These are phyloP conservation scores for Drosophila neoperkinsi DNA, from an alignment of 2,888 invertebrate genomes.

Conservation along the genomic window DNA sequence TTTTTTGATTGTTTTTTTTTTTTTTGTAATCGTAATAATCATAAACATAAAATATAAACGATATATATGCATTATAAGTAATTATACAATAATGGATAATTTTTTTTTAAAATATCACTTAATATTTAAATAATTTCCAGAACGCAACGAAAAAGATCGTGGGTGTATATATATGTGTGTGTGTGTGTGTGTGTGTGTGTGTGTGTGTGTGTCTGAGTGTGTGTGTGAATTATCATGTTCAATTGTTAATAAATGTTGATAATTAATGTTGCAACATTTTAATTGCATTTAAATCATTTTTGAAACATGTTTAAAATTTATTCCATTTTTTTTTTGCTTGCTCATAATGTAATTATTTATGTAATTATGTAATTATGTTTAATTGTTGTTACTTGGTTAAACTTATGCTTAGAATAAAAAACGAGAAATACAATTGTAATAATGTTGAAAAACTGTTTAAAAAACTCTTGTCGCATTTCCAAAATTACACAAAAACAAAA, in stretches of 20 bases:
- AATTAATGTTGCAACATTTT: constrained; percentile 49
- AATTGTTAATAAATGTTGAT: constrained; percentile 43
- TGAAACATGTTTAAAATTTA: constrained; percentile 22
- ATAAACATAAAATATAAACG: constrained; percentile 71
- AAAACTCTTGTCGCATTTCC: constrained; percentile 72
- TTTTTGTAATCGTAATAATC: constrained; percentile 43
- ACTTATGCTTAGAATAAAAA: constrained; percentile 73
- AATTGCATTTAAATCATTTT: constrained; percentile 16
- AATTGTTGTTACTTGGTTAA: constrained; percentile 40
- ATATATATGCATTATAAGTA: constrained; percentile 72
- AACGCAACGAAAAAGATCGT: constrained; percentile 77
- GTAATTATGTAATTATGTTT: constrained; percentile 6
- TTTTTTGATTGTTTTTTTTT: neutral
- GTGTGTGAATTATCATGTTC: constrained; percentile 51
- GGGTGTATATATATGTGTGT: constrained; percentile 28
- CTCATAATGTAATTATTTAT: constrained; percentile 1
- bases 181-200: constrained; percentile 41
- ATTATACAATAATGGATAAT: constrained; percentile 78
- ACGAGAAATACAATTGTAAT: constrained; percentile 81
- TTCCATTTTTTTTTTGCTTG: constrained; percentile 16
- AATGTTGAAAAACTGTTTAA: constrained; percentile 59
- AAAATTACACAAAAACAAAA: constrained; percentile 36
- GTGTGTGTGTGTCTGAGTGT: constrained; percentile 27
- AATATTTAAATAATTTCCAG: constrained; percentile 81
- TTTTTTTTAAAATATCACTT: constrained; percentile 80